Percentiles rank a stretch among this genome's conserved stretches.
These are phyloP conservation scores for Pammene aurita DNA, from an alignment of 2,888 invertebrate genomes.

Conservation along the genomic window DNA sequence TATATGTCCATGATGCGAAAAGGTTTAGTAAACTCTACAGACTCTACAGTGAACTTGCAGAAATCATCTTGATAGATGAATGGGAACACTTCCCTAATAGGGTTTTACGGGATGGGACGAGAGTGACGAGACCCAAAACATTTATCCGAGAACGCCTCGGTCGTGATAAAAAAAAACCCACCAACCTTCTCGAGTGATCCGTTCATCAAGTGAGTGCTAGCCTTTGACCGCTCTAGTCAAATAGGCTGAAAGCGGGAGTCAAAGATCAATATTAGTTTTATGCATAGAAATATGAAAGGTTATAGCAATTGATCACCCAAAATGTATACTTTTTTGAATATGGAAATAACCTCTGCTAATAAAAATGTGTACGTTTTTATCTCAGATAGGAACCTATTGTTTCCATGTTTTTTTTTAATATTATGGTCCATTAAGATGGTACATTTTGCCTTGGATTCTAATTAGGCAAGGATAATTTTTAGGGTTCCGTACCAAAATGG, in stretches of 20 bases:
- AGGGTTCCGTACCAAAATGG: no score
- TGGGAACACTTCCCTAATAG: slow-evolving; percentile 29
- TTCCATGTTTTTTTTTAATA: no score
- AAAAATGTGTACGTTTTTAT: no score
- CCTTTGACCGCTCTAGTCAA: slow-evolving; percentile 21
- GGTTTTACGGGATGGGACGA: slow-evolving; percentile 30
- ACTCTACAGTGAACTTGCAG: neutral
- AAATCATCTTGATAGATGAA: slow-evolving; percentile 11
- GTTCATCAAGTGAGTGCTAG: slow-evolving; percentile 26
- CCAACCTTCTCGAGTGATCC: slow-evolving; percentile 22
- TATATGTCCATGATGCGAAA: neutral
- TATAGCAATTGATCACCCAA: no score
- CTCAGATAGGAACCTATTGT: no score
- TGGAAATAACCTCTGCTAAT: no score
- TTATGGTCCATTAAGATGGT: no score
- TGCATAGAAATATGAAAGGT: neutral
- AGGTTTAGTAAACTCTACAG: no score
- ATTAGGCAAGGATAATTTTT: no score
- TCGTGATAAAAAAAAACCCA: slow-evolving; percentile 31
- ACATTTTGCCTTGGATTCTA: no score
- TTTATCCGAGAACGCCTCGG: slow-evolving; percentile 27
- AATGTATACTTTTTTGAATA: no score
- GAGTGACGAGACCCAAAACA: slow-evolving; percentile 27
- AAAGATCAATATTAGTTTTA: slow-evolving; percentile 6
- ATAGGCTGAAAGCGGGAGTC: neutral